A percentile compares a stretch with the other conserved stretches of the same genome.
These are phyloP conservation scores for Selene dorsalis DNA, from an alignment of 2,797 vertebrate species.

Conservation along the genomic window DNA sequence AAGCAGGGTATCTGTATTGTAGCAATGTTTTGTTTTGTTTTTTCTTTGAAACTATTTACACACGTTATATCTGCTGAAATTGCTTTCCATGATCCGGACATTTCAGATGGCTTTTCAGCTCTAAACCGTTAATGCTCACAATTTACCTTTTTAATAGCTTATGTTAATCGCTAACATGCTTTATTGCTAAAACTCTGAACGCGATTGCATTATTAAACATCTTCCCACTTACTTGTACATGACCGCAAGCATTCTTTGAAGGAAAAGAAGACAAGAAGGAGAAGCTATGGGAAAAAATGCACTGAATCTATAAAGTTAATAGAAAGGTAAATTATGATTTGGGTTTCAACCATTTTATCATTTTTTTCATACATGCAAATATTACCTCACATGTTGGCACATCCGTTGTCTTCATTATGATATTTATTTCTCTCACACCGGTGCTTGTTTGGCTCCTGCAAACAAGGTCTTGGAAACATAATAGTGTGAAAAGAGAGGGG, in stretches of 20 bases:
- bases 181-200: no score
- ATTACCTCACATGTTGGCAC: neutral
- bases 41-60: no score
- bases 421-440: neutral
- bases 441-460: neutral
- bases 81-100: no score
- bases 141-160: neutral
- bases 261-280: neutral
- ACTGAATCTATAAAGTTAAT: neutral
- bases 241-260: neutral
- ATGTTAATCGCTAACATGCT: no score
- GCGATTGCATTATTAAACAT: neutral
- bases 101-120: neutral
- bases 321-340: neutral
- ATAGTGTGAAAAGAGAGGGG: neutral
- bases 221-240: neutral
- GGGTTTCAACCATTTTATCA: neutral
- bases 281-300: neutral
- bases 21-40: no score
- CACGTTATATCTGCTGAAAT: no score
- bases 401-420: neutral
- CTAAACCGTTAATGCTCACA: neutral
- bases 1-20: no score
- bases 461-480: neutral
- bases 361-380: neutral